Evolutionary conservation across 1,140 invertebrate genomes (phyloP).

Genomic region (Aphidius ervi): DNA sequence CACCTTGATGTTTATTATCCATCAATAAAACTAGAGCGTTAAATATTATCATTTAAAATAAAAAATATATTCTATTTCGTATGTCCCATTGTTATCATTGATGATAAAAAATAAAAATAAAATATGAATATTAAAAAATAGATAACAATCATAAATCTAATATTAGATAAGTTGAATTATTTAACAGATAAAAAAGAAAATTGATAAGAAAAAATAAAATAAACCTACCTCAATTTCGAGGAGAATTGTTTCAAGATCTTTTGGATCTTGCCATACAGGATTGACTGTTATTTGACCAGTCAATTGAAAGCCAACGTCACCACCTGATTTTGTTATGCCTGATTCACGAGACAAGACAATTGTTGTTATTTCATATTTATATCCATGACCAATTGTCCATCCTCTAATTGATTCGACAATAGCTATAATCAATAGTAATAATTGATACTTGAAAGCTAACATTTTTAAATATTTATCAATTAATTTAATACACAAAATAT

Average conservation of each 20-base stretch:
- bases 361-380: slow-evolving; percentile 50
- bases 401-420: slow-evolving; percentile 37
- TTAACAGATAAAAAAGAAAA: no score
- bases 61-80: no score
- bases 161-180: no score
- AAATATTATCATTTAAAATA: no score
- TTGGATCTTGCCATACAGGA: slow-evolving; percentile 55
- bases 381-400: slow-evolving; percentile 40
- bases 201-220: no score
- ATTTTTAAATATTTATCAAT: slow-evolving; percentile 8
- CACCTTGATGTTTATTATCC: no score
- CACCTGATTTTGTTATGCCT: slow-evolving; percentile 37
- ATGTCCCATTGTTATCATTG: no score
- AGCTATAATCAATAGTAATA: slow-evolving; percentile 38
- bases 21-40: no score
- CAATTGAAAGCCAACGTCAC: slow-evolving; percentile 60
- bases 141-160: no score
- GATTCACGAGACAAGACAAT: slow-evolving; percentile 55
- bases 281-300: slow-evolving; percentile 50
- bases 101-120: no score
- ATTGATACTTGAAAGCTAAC: slow-evolving; percentile 24
- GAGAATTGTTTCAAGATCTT: slow-evolving; percentile 44
- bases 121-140: no score
- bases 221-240: slow-evolving; percentile 48
- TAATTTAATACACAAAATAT: neutral